Percentiles rank a stretch among this genome's conserved stretches.
These are phyloP conservation scores for Pygocentrus nattereri DNA, from an alignment of 2,797 vertebrate genomes.

Conservation along the genomic window DNA sequence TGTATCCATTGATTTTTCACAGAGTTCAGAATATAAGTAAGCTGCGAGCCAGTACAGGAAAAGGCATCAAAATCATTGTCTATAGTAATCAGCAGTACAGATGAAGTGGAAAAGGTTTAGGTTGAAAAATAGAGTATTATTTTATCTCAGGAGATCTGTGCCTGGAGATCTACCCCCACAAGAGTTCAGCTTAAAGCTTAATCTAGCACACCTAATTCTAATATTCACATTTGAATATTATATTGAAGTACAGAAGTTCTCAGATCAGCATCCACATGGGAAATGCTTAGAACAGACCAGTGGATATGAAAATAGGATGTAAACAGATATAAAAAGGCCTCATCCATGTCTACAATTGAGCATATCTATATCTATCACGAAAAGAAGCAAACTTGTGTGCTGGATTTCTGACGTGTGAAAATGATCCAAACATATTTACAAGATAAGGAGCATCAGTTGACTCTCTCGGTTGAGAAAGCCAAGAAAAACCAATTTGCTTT, in stretches of 20 bases:
- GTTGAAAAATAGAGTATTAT: not conserved
- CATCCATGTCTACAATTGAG: no score
- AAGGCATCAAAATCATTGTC: not conserved
- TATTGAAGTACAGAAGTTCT: not conserved
- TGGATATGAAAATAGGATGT: not conserved
- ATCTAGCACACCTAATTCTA: not conserved
- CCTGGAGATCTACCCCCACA: not conserved
- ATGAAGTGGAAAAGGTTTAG: not conserved
- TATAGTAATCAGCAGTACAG: not conserved
- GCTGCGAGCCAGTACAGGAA: not conserved
- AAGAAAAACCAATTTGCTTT: not conserved
- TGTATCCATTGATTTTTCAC: no score
- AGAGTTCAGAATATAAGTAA: no score
- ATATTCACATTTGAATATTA: not conserved
- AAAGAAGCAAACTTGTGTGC: not conserved
- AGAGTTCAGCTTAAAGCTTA: not conserved
- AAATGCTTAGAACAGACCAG: no score
- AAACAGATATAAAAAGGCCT: not conserved
- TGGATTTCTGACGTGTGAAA: conserved; percentile 19
- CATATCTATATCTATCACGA: not conserved
- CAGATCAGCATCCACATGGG: not conserved
- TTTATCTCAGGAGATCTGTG: not conserved
- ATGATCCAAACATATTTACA: not conserved
- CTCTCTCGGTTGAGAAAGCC: not conserved
- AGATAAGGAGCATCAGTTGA: not conserved